Evolutionary conservation across 2,113 vertebrate species (phyloP).

Genomic region (Terrapene triunguis): DNA sequence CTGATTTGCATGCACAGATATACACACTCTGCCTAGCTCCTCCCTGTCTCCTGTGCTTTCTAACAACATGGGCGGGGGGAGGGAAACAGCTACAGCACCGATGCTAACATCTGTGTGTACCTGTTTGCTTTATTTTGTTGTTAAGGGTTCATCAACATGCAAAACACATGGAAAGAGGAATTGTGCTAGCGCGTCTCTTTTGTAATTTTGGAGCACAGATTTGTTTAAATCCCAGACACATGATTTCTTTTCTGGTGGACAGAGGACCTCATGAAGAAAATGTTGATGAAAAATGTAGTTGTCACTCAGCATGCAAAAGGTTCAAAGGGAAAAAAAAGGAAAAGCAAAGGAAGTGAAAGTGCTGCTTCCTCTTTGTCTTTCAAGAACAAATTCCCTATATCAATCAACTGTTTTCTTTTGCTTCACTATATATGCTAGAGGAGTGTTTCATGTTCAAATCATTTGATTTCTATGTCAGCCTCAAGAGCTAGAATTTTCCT

Average conservation of each 20-base stretch:
- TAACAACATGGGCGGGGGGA: not conserved
- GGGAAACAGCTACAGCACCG: not conserved
- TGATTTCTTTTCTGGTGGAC: not conserved
- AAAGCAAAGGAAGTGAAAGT: not conserved
- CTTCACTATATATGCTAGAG: not conserved
- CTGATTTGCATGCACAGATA: not conserved
- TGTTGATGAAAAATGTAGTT: not conserved
- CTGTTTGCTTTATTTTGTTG: not conserved
- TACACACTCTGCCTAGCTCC: not conserved
- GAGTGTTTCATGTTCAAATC: not conserved
- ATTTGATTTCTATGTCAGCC: not conserved
- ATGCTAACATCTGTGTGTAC: not conserved
- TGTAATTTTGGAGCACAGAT: not conserved
- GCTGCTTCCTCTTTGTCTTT: not conserved
- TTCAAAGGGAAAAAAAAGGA: not conserved
- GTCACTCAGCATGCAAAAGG: not conserved
- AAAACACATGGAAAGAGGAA: not conserved
- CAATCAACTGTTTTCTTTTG: not conserved
- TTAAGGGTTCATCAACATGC: rapidly evolving
- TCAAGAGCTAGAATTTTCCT: not conserved
- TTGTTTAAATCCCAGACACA: not conserved
- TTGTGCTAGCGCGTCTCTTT: not conserved
- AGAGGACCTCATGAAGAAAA: not conserved
- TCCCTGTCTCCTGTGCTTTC: not conserved
- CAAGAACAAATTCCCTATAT: not conserved